Evolutionary conservation across 2,888 invertebrate species (phyloP).

Genomic region (Caenorhabditis sinica): DNA sequence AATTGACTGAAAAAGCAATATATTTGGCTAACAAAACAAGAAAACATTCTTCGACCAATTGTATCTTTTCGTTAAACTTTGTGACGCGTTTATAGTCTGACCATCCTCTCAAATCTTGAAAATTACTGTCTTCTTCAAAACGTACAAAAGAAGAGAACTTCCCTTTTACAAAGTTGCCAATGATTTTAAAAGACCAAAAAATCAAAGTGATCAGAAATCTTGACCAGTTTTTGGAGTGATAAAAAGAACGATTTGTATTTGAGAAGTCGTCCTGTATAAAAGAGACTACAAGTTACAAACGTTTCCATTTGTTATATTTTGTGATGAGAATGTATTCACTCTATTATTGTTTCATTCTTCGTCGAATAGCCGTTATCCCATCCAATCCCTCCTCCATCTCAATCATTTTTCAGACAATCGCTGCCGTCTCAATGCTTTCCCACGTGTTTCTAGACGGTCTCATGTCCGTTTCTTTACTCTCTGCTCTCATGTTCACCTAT

Average conservation of each 20-base stretch:
- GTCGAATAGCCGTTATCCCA: background rate
- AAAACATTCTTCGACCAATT: background rate
- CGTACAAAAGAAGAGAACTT: background rate
- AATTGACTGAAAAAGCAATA: background rate
- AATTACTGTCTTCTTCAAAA: background rate
- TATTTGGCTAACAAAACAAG: slow-evolving; percentile 6
- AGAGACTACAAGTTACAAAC: slow-evolving; percentile 28
- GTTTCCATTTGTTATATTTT: background rate
- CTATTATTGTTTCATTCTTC: slow-evolving; percentile 1
- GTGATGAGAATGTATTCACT: slow-evolving; percentile 10
- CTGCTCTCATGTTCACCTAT: slow-evolving; percentile 53
- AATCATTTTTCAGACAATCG: slow-evolving; percentile 48
- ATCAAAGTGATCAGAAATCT: slow-evolving; percentile 33
- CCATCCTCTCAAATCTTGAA: background rate
- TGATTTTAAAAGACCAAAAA: slow-evolving; percentile 31
- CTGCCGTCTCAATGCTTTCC: slow-evolving; percentile 41
- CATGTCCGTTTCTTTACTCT: slow-evolving; percentile 52
- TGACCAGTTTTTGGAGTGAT: slow-evolving; percentile 15
- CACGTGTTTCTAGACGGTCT: slow-evolving; percentile 52
- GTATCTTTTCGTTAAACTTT: background rate
- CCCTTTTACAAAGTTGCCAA: slow-evolving; percentile 6
- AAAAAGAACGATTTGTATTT: too few species aligned
- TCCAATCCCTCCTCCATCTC: background rate
- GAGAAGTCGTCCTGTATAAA: background rate
- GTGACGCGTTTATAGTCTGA: background rate